Evolutionary conservation across 2,888 invertebrate species (phyloP), one percentile per base, ranked within the genome.

Genomic region (Merodon equestris): DNA sequence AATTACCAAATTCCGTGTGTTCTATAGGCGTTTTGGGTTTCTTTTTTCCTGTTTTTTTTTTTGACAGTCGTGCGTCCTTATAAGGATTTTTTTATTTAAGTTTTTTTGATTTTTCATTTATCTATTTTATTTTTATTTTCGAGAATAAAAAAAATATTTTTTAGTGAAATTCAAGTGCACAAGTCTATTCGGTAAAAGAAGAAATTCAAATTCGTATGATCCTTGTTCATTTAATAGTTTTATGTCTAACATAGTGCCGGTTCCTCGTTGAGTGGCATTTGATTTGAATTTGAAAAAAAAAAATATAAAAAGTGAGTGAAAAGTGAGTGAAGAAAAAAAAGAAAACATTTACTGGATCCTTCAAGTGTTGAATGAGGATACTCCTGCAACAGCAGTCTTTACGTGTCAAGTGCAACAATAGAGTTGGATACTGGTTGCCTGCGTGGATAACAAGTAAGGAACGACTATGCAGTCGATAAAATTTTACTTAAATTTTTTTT

Each of bases 241-340:
- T 27, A 4, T 27, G n/a, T n/a, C n/a, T n/a, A n/a, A n/a, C n/a
- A n/a, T n/a, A 13, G 50, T 74, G 74, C 79, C 79, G 79, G 79
- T 70, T 74, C 74, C 68, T 73, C 51, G 15, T 13, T 15, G 36
- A 13, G 27, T 27, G 27, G 27, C 27, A 27, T 27, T 27, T 27
- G 27, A 27, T 27, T 27, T 27, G 27, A 27, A 27, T 27, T 27
- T 27, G 3, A 18, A 18, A 42, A 34, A n/a, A 40, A 40, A 9
- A 9, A n/a, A n/a, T n/a, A n/a, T n/a, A n/a, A 40, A 40, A 40
- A 40, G 27, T 27, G 27, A 27, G 27, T 4, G 27, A 27, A 7
- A 27, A 27, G 27, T 4, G 27, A 3, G 18, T 53, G 1, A 13
- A 42, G 9, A 14, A 38, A 48, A 14, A 1, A 27, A 48, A 44